Evolutionary conservation across 2,797 vertebrate genomes (phyloP).

Genomic region (Morelia viridis): DNA sequence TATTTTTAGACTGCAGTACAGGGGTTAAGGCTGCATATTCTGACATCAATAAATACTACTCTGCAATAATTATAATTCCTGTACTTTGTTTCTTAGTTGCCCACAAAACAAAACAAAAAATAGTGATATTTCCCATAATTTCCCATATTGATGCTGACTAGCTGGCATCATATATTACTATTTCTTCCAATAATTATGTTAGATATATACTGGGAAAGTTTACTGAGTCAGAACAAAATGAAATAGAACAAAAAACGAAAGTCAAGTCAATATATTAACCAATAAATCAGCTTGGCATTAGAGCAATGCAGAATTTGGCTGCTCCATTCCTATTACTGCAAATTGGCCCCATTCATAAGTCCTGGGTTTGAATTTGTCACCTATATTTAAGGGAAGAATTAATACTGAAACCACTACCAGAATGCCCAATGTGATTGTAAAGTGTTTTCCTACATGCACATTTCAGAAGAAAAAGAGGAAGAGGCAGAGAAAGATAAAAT

Average conservation of each 20-base stretch:
- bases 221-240: neutral
- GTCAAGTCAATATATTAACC: neutral
- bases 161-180: neutral
- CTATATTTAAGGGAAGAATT: constrained; percentile 25
- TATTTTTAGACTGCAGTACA: neutral
- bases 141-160: neutral
- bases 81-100: neutral
- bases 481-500: constrained; percentile 59
- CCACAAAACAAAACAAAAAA: neutral
- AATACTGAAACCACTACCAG: constrained; percentile 38
- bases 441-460: neutral
- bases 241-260: neutral
- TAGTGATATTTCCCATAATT: neutral
- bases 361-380: neutral
- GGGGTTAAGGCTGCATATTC: neutral
- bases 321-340: neutral
- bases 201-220: neutral
- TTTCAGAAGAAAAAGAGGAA: constrained; percentile 62
- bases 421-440: constrained; percentile 23
- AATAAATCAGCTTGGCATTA: neutral
- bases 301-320: neutral
- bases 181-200: neutral
- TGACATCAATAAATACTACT: neutral
- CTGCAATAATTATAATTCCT: neutral
- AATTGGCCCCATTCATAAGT: neutral